Base-by-base conservation (phyloP, 2,888 invertebrate species). In the Pseudeuparius sepicola region DNA sequence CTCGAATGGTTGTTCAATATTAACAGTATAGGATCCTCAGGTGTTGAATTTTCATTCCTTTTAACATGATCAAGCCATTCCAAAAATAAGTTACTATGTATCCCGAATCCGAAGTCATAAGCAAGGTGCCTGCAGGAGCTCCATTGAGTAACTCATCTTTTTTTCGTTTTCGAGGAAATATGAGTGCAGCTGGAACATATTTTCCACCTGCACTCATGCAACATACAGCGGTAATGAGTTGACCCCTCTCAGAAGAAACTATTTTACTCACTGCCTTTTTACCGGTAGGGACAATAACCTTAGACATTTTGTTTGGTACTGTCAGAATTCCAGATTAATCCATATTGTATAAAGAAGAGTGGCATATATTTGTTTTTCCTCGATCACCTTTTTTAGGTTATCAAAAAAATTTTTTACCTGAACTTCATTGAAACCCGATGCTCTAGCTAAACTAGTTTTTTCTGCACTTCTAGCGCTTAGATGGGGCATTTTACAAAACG, bases 281-380 rank as follows among this genome's bases (percentile, higher is more conserved):
- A 3, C 60, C 59, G 37, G 48, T 61, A 17, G 43, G 30, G 18
- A 59, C 54, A 42, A 59, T 35, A 33, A 60, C 49, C 44, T 54
- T 56, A 14, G 47, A 39, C n/a, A 55, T 51, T 36, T 48, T 56
- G n/a, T 42, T 42, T 31, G 60, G 60, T 1, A 64, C 62, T 3
- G 61, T 65, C 12, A 59, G 54, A 7, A 61, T 39, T 1, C 52
- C 56, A 16, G 58, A 55, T 46, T 65, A 59, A 45, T 63, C 61
- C 23, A 57, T 39, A 36, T 45, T 46, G 23, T 36, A 43, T 11
- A 44, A 40, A 17, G 35, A 34, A n/a, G n/a, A n/a, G n/a, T n/a
- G n/a, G n/a, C n/a, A n/a, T n/a, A n/a, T n/a, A 39, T 36, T 9
- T 43, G 15, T 24, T 37, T 31, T 29, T 37, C 24, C 20, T 36